phyloP scores from a whole-genome alignment of 2,888 invertebrate species.

The Leptopterna dolabrata region DNA sequence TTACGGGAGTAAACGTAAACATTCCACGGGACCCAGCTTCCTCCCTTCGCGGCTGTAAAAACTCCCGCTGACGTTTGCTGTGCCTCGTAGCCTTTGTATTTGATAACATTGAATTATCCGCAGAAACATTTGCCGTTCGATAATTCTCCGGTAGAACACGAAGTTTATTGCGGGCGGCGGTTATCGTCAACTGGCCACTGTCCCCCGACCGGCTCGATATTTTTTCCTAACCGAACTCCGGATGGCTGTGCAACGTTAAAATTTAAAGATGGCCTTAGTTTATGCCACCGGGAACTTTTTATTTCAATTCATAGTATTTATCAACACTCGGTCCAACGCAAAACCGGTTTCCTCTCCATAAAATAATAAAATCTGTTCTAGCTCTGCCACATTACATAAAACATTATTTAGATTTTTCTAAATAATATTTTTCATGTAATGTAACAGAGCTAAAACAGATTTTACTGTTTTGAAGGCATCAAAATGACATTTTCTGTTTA shows the following conservation, averaged over 20 bases:
- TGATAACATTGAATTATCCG: neutral
- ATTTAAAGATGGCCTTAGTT: neutral
- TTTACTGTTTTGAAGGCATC: no score
- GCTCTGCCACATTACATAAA: no score
- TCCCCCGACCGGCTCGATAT: neutral
- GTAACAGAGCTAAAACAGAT: no score
- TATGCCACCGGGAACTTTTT: neutral
- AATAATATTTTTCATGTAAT: no score
- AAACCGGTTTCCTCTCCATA: neutral
- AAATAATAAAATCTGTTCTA: no score
- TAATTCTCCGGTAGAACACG: neutral
- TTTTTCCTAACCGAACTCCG: neutral
- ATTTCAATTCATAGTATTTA: neutral
- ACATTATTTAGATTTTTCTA: no score
- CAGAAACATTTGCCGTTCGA: neutral
- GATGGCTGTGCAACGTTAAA: neutral
- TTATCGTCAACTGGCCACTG: neutral
- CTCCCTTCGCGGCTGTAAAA: neutral
- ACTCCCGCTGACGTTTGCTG: neutral
- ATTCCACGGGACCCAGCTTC: neutral
- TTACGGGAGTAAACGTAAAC: neutral
- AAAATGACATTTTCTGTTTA: no score
- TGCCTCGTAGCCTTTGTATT: neutral
- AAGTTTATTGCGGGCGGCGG: neutral
- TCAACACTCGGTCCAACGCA: neutral